Conservation (phyloP, 2,888 invertebrate species). For the Odontocolon sp. region DNA sequence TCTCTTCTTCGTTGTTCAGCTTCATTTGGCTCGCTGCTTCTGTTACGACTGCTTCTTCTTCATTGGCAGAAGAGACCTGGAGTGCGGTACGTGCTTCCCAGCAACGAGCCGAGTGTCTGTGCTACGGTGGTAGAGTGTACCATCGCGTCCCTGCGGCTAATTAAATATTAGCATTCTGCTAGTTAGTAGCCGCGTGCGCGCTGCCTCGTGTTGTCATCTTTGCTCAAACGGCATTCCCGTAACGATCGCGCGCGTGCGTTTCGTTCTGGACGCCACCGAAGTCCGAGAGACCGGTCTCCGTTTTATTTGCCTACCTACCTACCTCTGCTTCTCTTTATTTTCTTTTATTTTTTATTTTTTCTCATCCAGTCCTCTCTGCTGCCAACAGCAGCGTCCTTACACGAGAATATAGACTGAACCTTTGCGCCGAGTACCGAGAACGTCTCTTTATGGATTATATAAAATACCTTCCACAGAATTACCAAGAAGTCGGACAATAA, state of each 20-base stretch:
- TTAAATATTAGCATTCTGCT: constrained; percentile 75
- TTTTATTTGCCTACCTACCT: constrained; percentile 48
- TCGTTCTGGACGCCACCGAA: constrained; percentile 51
- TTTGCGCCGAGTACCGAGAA: constrained; percentile 33
- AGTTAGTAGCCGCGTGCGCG: constrained; percentile 70
- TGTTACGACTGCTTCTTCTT: constrained; percentile 11
- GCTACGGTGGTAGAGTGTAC: constrained; percentile 42
- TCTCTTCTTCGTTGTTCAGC: constrained; percentile 43
- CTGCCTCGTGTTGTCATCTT: constrained; percentile 57
- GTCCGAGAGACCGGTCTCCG: constrained; percentile 21
- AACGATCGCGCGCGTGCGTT: constrained; percentile 55
- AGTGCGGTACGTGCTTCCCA: constrained; percentile 37
- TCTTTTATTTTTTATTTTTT: not conserved
- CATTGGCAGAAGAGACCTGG: constrained; percentile 13
- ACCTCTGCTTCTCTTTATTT: not conserved
- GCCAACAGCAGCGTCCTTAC: constrained; percentile 29
- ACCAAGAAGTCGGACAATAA: constrained; percentile 57
- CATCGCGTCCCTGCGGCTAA: constrained; percentile 63
- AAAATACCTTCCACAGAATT: constrained; percentile 53
- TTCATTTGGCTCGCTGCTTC: constrained; percentile 16
- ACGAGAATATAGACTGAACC: constrained; percentile 34
- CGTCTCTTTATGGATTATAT: constrained; percentile 31
- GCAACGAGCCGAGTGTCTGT: constrained; percentile 23
- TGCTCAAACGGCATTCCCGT: constrained; percentile 54
- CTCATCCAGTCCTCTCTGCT: not conserved